A percentile compares a stretch with the other conserved stretches of the same genome.
Conservation (phyloP, 2,113 vertebrate species). For the Odontophorus gujanensis region DNA sequence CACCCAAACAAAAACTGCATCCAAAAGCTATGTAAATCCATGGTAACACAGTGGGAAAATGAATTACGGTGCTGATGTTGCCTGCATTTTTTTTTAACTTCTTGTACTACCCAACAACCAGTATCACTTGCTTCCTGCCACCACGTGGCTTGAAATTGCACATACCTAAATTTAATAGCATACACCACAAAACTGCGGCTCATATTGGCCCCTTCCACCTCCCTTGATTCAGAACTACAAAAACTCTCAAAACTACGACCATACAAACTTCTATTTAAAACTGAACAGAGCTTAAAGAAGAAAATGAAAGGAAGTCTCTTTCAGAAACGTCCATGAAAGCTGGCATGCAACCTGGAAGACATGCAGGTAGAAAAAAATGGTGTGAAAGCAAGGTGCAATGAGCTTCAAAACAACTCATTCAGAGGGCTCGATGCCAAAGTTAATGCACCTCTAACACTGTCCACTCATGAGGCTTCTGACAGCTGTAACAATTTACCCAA, state of each 20-base stretch:
- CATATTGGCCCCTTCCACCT: background rate
- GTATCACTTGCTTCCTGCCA: background rate
- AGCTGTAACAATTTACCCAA: background rate
- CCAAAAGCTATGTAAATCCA: background rate
- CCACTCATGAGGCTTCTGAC: background rate
- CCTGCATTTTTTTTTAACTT: background rate
- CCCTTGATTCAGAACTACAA: background rate
- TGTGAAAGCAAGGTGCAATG: background rate
- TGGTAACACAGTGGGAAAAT: background rate
- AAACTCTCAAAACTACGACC: background rate
- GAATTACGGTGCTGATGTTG: background rate
- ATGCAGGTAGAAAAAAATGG: background rate
- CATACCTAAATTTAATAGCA: background rate
- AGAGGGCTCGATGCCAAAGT: background rate
- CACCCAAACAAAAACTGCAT: background rate
- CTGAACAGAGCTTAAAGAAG: background rate
- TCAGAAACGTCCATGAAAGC: background rate
- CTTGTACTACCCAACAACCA: background rate
- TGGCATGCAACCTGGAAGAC: background rate
- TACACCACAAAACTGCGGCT: background rate
- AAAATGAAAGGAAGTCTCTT: background rate
- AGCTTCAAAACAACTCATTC: background rate
- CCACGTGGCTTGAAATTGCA: fast-evolving
- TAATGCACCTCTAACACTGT: background rate
- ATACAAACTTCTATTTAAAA: background rate